A percentile compares a stretch with the other conserved stretches of the same genome.
Conservation (phyloP, 2,113 vertebrate species). For the Syrmaticus mikado region DNA sequence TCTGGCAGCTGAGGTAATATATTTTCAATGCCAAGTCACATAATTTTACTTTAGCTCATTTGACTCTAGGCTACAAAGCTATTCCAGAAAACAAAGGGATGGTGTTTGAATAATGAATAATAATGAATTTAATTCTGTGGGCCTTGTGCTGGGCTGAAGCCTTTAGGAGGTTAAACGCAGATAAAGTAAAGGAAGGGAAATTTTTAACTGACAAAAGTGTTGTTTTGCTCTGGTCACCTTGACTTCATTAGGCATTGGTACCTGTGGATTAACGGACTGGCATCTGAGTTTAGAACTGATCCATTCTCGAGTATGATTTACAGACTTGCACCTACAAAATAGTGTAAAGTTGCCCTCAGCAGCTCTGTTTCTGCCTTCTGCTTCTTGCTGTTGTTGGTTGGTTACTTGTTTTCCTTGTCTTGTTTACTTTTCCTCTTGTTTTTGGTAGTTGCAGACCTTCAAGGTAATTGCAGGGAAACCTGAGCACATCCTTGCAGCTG, state of each 20-base stretch:
- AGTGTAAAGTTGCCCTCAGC: not conserved
- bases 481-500: fast-evolving
- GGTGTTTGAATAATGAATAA: constrained; percentile 82
- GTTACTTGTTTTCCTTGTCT: not conserved
- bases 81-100: constrained; percentile 83
- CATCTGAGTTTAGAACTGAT: not conserved
- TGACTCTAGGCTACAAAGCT: constrained; percentile 84
- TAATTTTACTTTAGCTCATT: constrained; percentile 87
- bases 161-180: constrained; percentile 63
- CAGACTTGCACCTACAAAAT: not conserved
- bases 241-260: constrained; percentile 10
- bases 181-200: constrained; percentile 70
- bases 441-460: not conserved
- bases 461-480: not conserved
- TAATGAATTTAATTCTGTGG: constrained; percentile 79
- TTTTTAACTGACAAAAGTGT: constrained; percentile 39
- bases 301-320: not conserved
- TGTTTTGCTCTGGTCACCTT: not conserved
- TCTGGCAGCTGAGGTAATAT: constrained; percentile 84
- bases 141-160: constrained; percentile 69
- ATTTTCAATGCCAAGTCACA: constrained; percentile 85
- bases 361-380: not conserved
- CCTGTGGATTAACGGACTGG: not conserved
- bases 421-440: not conserved
- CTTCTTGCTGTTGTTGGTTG: not conserved